Evolutionary conservation across 1,140 invertebrate genomes (phyloP).

Genomic region (Zophobas atratus): DNA sequence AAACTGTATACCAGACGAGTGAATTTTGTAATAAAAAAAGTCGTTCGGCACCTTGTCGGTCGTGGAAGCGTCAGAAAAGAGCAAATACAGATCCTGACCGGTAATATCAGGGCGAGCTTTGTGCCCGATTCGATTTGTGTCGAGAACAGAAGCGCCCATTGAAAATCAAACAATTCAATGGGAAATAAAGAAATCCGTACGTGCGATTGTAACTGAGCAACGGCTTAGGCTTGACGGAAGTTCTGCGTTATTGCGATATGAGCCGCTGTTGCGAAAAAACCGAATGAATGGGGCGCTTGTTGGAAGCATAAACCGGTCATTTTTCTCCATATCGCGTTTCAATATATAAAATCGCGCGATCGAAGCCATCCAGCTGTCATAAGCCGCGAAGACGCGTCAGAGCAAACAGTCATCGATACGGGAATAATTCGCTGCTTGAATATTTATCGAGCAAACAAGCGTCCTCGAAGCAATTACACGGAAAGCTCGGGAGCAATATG

Average conservation of each 20-base stretch:
- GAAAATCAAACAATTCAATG: slow-evolving; percentile 48
- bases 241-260: slow-evolving; percentile 51
- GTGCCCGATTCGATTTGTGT: slow-evolving; percentile 19
- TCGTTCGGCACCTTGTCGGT: no score
- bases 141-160: slow-evolving; percentile 40
- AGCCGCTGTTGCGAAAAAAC: slow-evolving; percentile 46
- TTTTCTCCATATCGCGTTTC: not conserved
- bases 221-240: slow-evolving; percentile 50
- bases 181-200: slow-evolving; percentile 50
- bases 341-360: no score
- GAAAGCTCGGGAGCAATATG: slow-evolving; percentile 11
- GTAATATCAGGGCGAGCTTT: slow-evolving; percentile 22
- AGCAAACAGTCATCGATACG: slow-evolving; percentile 11
- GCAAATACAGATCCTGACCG: slow-evolving; percentile 39
- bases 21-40: no score
- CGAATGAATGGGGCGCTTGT: slow-evolving; percentile 20
- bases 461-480: slow-evolving; percentile 21
- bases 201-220: slow-evolving; percentile 50
- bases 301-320: not conserved
- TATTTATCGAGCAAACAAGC: slow-evolving; percentile 5
- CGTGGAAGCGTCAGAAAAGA: not conserved
- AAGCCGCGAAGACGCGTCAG: not conserved
- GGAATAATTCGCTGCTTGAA: slow-evolving; percentile 4
- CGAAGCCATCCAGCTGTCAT: no score
- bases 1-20: no score